These are phyloP conservation scores for Micrastur ruficollis DNA, from an alignment of 2,797 vertebrate genomes.

Conservation along the genomic window DNA sequence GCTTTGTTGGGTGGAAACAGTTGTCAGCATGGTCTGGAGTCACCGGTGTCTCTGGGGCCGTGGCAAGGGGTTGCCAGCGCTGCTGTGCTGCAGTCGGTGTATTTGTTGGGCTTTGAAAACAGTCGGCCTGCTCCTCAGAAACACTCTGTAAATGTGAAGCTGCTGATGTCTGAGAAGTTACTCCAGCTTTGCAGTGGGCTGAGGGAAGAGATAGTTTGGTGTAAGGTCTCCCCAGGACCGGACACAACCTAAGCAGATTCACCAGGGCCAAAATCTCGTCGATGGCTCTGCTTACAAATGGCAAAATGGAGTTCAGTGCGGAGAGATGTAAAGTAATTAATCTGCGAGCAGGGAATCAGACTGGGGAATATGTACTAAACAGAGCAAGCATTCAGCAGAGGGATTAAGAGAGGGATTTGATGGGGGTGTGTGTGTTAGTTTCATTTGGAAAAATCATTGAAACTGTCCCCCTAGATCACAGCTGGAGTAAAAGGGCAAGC, in stretches of 20 bases:
- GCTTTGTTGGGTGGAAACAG: not conserved
- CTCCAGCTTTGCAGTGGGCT: not conserved
- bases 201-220: not conserved
- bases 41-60: not conserved
- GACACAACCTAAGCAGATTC: not conserved
- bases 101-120: not conserved
- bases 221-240: not conserved
- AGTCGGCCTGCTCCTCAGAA: not conserved
- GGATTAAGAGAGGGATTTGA: not conserved
- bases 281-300: not conserved
- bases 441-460: not conserved
- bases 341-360: not conserved
- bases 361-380: not conserved
- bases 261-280: not conserved
- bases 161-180: not conserved
- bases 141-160: not conserved
- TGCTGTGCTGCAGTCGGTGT: not conserved
- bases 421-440: not conserved
- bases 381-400: not conserved
- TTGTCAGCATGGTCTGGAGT: not conserved
- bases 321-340: not conserved
- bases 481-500: not conserved
- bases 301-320: not conserved
- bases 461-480: not conserved
- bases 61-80: not conserved